These are phyloP conservation scores for Mylabris sibirica DNA, from an alignment of 2,888 invertebrate genomes.

Conservation along the genomic window DNA sequence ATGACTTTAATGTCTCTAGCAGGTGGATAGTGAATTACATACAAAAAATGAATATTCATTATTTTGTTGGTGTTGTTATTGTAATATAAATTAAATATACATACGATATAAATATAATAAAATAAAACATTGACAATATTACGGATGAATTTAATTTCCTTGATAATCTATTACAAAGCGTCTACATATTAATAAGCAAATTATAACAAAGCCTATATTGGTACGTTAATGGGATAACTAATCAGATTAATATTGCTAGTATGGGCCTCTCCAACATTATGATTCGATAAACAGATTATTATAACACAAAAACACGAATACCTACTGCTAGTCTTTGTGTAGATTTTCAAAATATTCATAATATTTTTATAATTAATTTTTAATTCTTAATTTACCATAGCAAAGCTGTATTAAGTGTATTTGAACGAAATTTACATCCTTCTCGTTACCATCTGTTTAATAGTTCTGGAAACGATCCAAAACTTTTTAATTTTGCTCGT, in stretches of 20 bases:
- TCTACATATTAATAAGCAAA: neutral
- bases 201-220: neutral
- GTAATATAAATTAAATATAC: too few species aligned
- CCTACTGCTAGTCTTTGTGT: too few species aligned
- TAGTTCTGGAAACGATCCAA: conserved; percentile 29
- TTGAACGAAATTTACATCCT: conserved; percentile 18
- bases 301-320: neutral
- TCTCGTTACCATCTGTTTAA: conserved; percentile 28
- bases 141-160: neutral
- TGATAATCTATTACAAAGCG: neutral
- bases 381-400: conserved; percentile 24
- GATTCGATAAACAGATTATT: conserved; percentile 4
- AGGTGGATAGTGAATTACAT: neutral
- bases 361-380: conserved; percentile 21
- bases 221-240: neutral
- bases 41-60: too few species aligned
- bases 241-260: conserved; percentile 11
- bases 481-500: conserved; percentile 28
- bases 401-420: conserved; percentile 24
- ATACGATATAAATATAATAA: too few species aligned
- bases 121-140: too few species aligned
- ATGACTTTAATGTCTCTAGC: neutral
- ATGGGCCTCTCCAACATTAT: neutral
- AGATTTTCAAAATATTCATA: neutral
- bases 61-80: too few species aligned